Percentiles rank a stretch among this genome's conserved stretches.
Evolutionary conservation across 1,140 invertebrate genomes (phyloP).

Genomic region (Thalassaphorura encarpata): DNA sequence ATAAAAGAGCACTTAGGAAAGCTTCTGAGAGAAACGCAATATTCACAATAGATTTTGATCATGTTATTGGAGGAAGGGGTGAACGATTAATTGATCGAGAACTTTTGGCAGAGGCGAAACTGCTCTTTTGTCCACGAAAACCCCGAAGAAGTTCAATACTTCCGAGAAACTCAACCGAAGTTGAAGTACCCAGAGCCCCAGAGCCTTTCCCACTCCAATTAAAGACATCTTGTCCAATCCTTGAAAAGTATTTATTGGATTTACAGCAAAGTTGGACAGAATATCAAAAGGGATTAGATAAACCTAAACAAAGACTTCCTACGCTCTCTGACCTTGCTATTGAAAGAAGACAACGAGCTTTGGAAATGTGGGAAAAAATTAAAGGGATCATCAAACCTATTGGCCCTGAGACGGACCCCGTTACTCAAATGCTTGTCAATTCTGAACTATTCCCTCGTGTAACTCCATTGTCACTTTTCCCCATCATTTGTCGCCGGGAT

Average conservation of each 20-base stretch:
- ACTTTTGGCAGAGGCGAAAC: background rate
- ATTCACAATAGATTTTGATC: background rate
- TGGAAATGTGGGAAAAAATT: background rate
- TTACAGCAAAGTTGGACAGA: conserved; percentile 9
- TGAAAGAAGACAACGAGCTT: background rate
- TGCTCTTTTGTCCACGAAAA: too few species aligned
- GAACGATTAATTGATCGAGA: background rate
- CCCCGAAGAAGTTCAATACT: too few species aligned
- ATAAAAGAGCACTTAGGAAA: background rate
- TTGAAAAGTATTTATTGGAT: conserved; percentile 1
- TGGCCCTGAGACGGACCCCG: background rate
- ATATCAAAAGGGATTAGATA: background rate
- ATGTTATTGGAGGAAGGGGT: background rate
- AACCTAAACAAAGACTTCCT: background rate
- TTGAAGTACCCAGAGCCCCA: background rate
- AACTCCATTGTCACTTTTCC: conserved; percentile 3
- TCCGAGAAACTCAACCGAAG: background rate
- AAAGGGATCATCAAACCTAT: background rate
- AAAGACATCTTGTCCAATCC: conserved; percentile 1
- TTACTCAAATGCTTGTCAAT: background rate
- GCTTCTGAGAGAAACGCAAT: background rate
- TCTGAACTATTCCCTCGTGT: conserved; percentile 5
- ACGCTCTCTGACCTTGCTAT: background rate
- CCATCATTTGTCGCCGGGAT: background rate
- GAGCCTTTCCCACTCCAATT: background rate